Evolutionary conservation across 2,888 invertebrate species (phyloP).

Genomic region (Acrocyrtus sp.): DNA sequence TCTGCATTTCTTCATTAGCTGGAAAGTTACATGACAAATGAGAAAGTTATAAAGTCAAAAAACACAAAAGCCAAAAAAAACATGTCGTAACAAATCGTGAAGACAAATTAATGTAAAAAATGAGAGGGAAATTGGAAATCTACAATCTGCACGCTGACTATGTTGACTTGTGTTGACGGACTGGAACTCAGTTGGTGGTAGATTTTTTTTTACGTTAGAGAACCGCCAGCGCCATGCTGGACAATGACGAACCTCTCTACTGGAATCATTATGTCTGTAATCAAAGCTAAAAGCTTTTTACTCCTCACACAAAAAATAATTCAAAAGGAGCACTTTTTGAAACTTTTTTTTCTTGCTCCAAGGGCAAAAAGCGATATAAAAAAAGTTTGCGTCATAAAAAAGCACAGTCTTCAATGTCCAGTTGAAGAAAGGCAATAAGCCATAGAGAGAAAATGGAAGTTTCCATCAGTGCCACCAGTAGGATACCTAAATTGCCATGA

Average conservation of each 20-base stretch:
- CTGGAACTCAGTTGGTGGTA: no score
- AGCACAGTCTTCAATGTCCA: conserved; percentile 46
- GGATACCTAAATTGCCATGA: conserved; percentile 27
- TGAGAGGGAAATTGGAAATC: no score
- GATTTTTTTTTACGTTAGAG: no score
- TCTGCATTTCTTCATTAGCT: no score
- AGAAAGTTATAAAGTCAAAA: no score
- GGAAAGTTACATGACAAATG: no score
- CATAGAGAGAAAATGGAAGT: not conserved
- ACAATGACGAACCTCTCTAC: not conserved
- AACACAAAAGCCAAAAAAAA: no score
- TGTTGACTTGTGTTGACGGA: no score
- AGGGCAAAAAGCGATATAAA: not conserved
- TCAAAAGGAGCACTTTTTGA: conserved; percentile 37
- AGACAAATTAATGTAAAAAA: no score
- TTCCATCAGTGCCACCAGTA: conserved; percentile 9
- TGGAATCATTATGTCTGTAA: conserved; percentile 17
- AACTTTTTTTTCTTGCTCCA: conserved; percentile 11
- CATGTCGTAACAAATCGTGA: no score
- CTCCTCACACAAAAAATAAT: conserved; percentile 35
- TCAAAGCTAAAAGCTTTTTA: conserved; percentile 49
- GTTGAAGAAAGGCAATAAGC: not conserved
- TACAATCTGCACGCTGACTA: no score
- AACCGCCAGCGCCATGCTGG: no score
- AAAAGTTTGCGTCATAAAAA: conserved; percentile 44